phyloP scores from a whole-genome alignment of 2,797 vertebrate species.

The Choloepus didactylus region DNA sequence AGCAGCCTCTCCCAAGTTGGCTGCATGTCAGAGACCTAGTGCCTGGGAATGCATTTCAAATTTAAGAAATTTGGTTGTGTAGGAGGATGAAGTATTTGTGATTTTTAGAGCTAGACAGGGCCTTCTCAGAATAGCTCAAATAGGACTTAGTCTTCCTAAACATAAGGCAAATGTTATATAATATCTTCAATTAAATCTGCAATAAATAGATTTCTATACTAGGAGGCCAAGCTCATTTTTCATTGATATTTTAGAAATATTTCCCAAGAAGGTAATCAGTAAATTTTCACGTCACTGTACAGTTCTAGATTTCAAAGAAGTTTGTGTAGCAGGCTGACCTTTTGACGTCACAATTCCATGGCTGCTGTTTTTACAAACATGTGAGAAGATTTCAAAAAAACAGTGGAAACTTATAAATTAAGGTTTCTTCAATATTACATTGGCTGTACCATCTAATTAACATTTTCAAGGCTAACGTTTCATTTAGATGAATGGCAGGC shows the following conservation, averaged over 20 bases:
- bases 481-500: conserved; percentile 87
- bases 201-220: neutral
- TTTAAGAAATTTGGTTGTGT: neutral
- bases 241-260: conserved; percentile 79
- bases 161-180: conserved; percentile 7
- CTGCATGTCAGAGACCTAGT: neutral
- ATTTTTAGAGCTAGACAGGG: neutral
- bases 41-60: neutral
- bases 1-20: neutral
- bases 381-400: conserved; percentile 85
- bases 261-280: conserved; percentile 70
- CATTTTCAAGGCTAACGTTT: conserved; percentile 87
- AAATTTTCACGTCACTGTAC: conserved; percentile 68
- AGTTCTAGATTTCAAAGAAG: conserved; percentile 79
- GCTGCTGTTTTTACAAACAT: conserved; percentile 83
- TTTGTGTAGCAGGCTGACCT: conserved; percentile 80
- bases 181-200: neutral
- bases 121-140: neutral
- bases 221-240: conserved; percentile 74
- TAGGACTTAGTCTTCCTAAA: neutral
- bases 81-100: neutral
- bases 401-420: conserved; percentile 85
- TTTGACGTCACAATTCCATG: conserved; percentile 81
- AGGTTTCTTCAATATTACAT: conserved; percentile 86
- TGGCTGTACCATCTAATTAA: conserved; percentile 87